Percentiles rank a stretch among this genome's conserved stretches.
Evolutionary conservation across 2,113 vertebrate genomes (phyloP).

Genomic region (Pao palembangensis): DNA sequence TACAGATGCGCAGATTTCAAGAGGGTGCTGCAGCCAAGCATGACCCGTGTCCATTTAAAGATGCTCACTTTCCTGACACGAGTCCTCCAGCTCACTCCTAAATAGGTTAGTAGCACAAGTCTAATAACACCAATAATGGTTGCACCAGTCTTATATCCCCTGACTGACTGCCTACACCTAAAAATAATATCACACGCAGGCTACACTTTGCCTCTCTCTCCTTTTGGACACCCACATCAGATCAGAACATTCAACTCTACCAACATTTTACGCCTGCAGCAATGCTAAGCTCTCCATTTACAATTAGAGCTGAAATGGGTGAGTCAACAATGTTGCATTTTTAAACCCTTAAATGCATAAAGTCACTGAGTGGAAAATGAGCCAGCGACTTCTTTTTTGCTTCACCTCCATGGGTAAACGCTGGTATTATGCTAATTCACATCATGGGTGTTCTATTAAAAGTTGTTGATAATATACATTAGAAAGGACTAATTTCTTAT

Average conservation of each 20-base stretch:
- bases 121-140: conserved; percentile 54
- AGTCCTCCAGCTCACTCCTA: conserved; percentile 7
- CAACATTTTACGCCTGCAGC: not conserved
- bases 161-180: conserved; percentile 12
- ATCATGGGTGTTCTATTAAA: no score
- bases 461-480: no score
- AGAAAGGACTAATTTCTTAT: no score
- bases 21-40: conserved; percentile 13
- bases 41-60: conserved; percentile 33
- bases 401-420: no score
- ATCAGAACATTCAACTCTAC: no score
- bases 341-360: no score
- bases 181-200: conserved; percentile 37
- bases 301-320: no score
- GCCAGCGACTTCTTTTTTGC: no score
- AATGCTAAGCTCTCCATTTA: not conserved
- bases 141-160: conserved; percentile 29
- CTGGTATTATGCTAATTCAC: no score
- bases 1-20: conserved; percentile 30
- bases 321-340: no score
- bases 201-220: conserved; percentile 11
- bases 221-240: conserved; percentile 1
- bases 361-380: no score
- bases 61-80: conserved; percentile 26
- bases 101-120: conserved; percentile 48